Evolutionary conservation across 1,140 invertebrate genomes (phyloP).

Genomic region (Chymomyza costata): DNA sequence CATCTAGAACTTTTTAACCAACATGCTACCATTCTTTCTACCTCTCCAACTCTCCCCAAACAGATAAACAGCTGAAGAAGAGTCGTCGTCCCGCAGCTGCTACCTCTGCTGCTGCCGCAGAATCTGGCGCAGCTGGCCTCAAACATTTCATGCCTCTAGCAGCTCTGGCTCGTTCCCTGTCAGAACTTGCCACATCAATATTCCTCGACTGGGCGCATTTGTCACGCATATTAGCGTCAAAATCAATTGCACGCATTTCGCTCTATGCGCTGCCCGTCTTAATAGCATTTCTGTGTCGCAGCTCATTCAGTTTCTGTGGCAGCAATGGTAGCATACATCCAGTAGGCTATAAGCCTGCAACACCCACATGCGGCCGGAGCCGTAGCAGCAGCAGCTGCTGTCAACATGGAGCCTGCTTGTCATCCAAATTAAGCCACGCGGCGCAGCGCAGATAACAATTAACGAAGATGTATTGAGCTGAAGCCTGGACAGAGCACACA

Average conservation of each 20-base stretch:
- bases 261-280: conserved; percentile 64
- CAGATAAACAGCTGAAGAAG: conserved; percentile 64
- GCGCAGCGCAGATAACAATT: conserved; percentile 58
- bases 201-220: conserved; percentile 36
- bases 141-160: too few species aligned
- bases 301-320: neutral
- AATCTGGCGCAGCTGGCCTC: conserved; percentile 38
- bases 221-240: conserved; percentile 57
- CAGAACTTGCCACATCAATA: conserved; percentile 18
- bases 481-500: too few species aligned
- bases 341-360: conserved; percentile 14
- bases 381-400: conserved; percentile 14
- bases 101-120: conserved; percentile 47
- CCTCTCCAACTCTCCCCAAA: conserved; percentile 1
- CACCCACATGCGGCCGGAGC: conserved; percentile 1
- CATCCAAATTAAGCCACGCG: conserved; percentile 51
- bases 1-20: neutral
- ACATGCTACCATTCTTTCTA: neutral
- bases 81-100: conserved; percentile 59
- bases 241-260: conserved; percentile 66
- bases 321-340: conserved; percentile 14
- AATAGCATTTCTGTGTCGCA: conserved; percentile 71
- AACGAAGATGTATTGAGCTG: conserved; percentile 39
- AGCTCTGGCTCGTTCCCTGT: conserved; percentile 23
- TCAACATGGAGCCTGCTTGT: conserved; percentile 37